Evolutionary conservation across 2,888 invertebrate species (phyloP).

Genomic region (Xiphydria camelus): DNA sequence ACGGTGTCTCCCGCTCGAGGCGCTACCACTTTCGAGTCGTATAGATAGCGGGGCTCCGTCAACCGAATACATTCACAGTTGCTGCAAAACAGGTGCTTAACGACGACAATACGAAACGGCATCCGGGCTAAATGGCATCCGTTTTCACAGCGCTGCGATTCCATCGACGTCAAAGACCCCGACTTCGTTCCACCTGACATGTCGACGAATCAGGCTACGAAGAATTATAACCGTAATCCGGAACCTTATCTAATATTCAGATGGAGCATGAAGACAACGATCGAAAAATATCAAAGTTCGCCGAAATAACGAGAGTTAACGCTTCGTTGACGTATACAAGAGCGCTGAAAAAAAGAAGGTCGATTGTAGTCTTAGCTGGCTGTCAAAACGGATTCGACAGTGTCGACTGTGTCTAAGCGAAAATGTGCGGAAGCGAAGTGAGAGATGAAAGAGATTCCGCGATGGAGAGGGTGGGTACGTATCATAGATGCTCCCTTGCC

Average conservation of each 20-base stretch:
- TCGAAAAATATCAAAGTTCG: no score
- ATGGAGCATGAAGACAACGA: no score
- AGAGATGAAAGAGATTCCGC: slow-evolving; percentile 39
- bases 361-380: slow-evolving; percentile 34
- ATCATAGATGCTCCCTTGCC: slow-evolving; percentile 14
- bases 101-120: slow-evolving; percentile 6
- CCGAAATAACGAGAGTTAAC: no score
- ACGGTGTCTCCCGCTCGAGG: slow-evolving; percentile 23
- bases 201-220: no score
- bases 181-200: no score
- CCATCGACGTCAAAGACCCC: no score
- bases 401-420: slow-evolving; percentile 20
- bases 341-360: no score
- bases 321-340: no score
- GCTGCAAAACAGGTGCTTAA: slow-evolving; percentile 13
- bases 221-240: no score
- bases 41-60: slow-evolving; percentile 18
- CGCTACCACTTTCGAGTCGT: slow-evolving; percentile 7
- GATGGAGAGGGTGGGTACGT: slow-evolving; percentile 26
- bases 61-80: slow-evolving; percentile 5
- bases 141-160: neutral
- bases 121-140: neutral
- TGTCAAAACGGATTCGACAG: slow-evolving; percentile 29
- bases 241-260: no score
- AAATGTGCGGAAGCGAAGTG: slow-evolving; percentile 11